Base-by-base conservation (phyloP, 2,113 vertebrate genomes). In the Thinocorus orbignyianus region DNA sequence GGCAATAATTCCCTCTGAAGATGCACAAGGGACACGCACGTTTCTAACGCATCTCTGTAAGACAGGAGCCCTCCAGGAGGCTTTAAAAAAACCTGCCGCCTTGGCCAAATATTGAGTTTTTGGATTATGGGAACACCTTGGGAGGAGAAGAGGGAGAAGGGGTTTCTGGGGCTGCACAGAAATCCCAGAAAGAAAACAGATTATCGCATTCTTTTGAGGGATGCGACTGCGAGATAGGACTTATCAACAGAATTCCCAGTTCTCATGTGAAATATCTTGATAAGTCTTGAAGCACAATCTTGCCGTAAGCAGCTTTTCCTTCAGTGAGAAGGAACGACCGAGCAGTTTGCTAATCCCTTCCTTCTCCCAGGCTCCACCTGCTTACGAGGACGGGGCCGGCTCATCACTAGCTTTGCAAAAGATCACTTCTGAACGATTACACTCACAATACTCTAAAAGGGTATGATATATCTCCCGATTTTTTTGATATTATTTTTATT, bases 281-380 rank as follows among this genome's bases (percentile, higher is more conserved):
- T 90, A 83, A 86, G 62, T 77, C 88, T 60, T 92, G 74, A 95
- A 94, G 93, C 35, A 73, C 66, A 86, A 49, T 70, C 87, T 83
- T 88, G 84, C 88, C 88, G 44, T 82, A 92, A 94, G 92, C 89
- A 96, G 93, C 90, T 96, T 93, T 93, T 82, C 62, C 76, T 94
- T 51, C 33, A 44, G 86, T 10, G 89, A 95, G 93, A 52, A 89
- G 81, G 60, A 79, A 87, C 25, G 93, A 91, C 2, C 22, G 91
- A 91, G 88, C 93, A 79, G 77, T 13, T 24, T 48, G 82, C 68
- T 86, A 90, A 92, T 94, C 93, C 81, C 88, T 90, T 37, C 85
- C 87, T 49, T 23, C 85, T 62, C 44, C 94, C 54, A 25, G 7
- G 42, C 35, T n/a, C 28, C 72, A 65, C 64, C 92, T 55, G 52